phyloP scores from a whole-genome alignment of 2,888 invertebrate genomes.

The Lepidochrysops patricia region DNA sequence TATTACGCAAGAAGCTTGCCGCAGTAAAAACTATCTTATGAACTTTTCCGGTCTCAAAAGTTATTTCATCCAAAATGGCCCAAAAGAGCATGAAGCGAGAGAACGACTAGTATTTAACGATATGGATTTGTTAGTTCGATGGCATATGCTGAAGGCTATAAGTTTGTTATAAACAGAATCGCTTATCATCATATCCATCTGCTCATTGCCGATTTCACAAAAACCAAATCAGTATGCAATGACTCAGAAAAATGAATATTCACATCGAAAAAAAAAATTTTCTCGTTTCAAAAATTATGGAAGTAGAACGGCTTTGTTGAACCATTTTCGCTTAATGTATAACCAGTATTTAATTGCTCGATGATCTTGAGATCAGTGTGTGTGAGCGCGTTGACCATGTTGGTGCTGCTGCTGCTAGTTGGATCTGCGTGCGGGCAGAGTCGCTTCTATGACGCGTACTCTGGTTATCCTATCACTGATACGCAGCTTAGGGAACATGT shows the following conservation, averaged over 20 bases:
- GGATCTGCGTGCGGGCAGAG: constrained; percentile 10
- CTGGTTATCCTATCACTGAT: constrained; percentile 32
- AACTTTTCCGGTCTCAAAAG: too few relatives aligned
- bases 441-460: constrained; percentile 37
- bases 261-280: not conserved
- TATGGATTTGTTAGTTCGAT: too few relatives aligned
- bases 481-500: constrained; percentile 37
- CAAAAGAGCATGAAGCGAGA: too few relatives aligned
- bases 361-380: not conserved
- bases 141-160: too few relatives aligned
- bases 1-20: too few relatives aligned
- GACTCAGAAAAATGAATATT: not conserved
- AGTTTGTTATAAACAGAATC: too few relatives aligned
- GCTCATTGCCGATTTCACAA: not conserved
- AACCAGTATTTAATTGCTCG: not conserved
- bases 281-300: not conserved
- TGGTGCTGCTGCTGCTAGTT: constrained; percentile 10
- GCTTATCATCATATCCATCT: too few relatives aligned
- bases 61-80: too few relatives aligned
- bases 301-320: not conserved
- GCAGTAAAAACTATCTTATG: too few relatives aligned
- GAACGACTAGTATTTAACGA: too few relatives aligned
- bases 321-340: not conserved
- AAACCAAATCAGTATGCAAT: not conserved
- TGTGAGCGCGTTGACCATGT: not conserved